Evolutionary conservation across 1,140 invertebrate genomes (phyloP), one percentile per base, ranked within the genome.

Genomic region (Bilobella aurantiaca): DNA sequence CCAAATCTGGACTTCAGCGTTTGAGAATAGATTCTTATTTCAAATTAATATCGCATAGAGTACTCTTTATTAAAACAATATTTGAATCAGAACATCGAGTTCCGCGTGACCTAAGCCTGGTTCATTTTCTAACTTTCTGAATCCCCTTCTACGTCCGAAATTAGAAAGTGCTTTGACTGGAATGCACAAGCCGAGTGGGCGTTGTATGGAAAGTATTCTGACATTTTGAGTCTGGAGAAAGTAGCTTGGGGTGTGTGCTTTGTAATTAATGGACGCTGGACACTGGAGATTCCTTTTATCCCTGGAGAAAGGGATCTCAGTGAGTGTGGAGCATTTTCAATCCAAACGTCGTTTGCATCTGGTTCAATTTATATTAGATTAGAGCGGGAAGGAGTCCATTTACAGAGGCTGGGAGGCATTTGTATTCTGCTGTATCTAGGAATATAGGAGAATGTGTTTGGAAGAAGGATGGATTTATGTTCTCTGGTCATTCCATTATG

Each of bases 281-380:
- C 49, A 53, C 8, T 53, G 49, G 49, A 16, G 12, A 53, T 18
- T 18, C 25, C 49, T 53, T 23, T 23, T 53, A 23, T 5, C 14
- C 14, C 21, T 18, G 23, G 5, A 53, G 49, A 5, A 53, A 16
- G 49, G 49, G 23, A 16, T 23, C 8, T 14, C 8, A 42, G 34
- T 42, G 18, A 18, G 18, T 18, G 8, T 8, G 34, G 34, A 18
- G 34, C 34, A 12, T 23, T 53, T 23, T 53, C 49, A 12, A 5
- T 23, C 49, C 12, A 53, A 53, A 23, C 25, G 49, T 53, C 49
- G 23, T 53, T 23, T 53, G 12, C 49, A 53, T 53, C 49, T 53
- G 49, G 49, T 53, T 53, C 49, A 53, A 53, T 53, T 53, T 53
- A 53, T 53, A 53, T 53, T 53, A 53, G 49, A 53, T 53, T 53